Conservation (phyloP, 2,888 invertebrate genomes). For the Dynastes tityus region DNA sequence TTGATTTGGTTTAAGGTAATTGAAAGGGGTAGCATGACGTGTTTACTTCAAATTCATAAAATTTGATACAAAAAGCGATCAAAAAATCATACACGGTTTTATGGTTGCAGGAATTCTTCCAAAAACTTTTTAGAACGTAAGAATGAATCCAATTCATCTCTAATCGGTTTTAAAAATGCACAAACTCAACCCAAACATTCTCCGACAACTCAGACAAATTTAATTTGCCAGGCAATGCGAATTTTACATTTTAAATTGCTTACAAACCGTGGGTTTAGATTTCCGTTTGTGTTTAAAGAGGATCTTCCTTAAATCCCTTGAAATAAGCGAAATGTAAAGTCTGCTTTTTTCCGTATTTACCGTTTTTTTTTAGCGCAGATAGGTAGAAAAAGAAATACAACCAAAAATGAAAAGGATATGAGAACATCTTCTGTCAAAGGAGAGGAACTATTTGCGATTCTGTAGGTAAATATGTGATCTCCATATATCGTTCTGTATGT, state of each 20-base stretch:
- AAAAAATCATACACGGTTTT: too few relatives aligned
- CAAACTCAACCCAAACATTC: neutral
- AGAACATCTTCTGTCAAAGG: too few relatives aligned
- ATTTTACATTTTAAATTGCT: slow-evolving; percentile 17
- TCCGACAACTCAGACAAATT: neutral
- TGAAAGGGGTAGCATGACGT: too few relatives aligned
- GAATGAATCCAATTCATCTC: neutral
- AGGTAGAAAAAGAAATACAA: neutral
- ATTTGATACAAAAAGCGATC: too few relatives aligned
- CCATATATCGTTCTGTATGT: too few relatives aligned
- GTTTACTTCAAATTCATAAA: too few relatives aligned
- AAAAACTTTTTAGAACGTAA: neutral
- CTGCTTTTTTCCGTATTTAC: neutral
- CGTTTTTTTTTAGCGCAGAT: neutral
- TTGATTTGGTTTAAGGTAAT: neutral
- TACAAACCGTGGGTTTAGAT: neutral
- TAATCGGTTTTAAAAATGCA: neutral
- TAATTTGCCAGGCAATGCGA: neutral
- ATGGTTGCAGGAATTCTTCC: too few relatives aligned
- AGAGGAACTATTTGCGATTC: too few relatives aligned
- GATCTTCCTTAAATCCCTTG: neutral
- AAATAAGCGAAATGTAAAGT: slow-evolving; percentile 12
- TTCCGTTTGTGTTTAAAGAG: neutral
- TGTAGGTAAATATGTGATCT: too few relatives aligned
- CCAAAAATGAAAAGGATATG: neutral